A percentile compares a stretch with the other conserved stretches of the same genome.
phyloP scores from a whole-genome alignment of 2,888 invertebrate genomes.

The Amblyjoppa proteus region DNA sequence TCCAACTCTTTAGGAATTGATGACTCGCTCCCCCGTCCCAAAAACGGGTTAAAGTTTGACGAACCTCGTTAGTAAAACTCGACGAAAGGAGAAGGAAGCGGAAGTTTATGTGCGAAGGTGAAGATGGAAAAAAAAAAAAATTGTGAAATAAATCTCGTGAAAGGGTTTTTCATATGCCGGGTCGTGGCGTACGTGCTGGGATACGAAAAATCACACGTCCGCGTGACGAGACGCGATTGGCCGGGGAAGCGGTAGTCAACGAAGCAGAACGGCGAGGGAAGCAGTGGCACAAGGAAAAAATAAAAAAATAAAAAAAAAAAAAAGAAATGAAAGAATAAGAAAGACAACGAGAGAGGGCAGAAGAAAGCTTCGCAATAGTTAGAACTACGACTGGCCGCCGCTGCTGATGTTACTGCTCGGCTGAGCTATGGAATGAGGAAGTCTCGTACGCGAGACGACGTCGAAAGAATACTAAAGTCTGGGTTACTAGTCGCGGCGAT shows the following conservation, averaged over 20 bases:
- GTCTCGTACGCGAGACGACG: constrained; percentile 77
- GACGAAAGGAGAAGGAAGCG: not conserved
- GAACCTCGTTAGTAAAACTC: not conserved
- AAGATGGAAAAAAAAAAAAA: not conserved
- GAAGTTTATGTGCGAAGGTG: not conserved
- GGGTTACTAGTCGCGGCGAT: constrained; percentile 79
- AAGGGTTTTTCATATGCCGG: not conserved
- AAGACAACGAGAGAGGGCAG: constrained; percentile 15
- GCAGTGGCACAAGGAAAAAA: constrained; percentile 19
- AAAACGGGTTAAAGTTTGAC: too few species aligned
- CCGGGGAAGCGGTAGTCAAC: constrained; percentile 30
- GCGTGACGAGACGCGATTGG: constrained; percentile 48
- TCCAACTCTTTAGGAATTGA: too few species aligned
- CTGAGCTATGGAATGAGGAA: constrained; percentile 82
- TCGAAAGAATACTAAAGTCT: constrained; percentile 83
- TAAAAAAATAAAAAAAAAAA: constrained; percentile 12
- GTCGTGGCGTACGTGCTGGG: not conserved
- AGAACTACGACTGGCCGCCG: constrained; percentile 22
- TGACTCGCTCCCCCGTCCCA: too few species aligned
- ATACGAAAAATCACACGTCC: constrained; percentile 19
- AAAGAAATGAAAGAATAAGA: constrained; percentile 46
- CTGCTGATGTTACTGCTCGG: constrained; percentile 53
- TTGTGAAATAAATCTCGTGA: not conserved
- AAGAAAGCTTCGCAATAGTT: constrained; percentile 77
- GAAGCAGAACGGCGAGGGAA: constrained; percentile 24